Conservation (phyloP, 1,140 invertebrate species). For the Lepidurus apus region DNA sequence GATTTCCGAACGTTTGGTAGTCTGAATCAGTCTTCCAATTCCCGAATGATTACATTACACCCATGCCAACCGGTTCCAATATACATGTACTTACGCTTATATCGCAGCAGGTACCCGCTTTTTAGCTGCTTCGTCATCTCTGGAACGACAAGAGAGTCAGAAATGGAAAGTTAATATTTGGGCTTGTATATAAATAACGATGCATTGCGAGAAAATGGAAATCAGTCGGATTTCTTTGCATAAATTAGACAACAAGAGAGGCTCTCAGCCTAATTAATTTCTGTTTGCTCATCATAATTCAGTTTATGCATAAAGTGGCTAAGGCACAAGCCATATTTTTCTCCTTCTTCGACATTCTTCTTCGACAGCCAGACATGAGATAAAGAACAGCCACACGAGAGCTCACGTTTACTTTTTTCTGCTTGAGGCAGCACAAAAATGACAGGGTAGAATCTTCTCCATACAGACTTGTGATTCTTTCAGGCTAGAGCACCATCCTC, state of each 20-base stretch:
- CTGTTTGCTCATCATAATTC: neutral
- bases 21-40: too few species aligned
- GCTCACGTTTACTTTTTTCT: neutral
- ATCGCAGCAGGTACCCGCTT: slow-evolving; percentile 31
- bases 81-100: slow-evolving; percentile 31
- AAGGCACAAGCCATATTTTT: neutral
- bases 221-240: slow-evolving; percentile 4
- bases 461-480: neutral
- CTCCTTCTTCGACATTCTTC: slow-evolving; percentile 1
- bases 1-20: too few species aligned
- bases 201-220: neutral
- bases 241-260: neutral
- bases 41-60: neutral
- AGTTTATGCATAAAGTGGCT: neutral
- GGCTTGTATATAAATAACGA: neutral
- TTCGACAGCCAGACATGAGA: neutral
- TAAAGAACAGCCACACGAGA: neutral
- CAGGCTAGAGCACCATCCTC: neutral
- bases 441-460: neutral
- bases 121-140: slow-evolving; percentile 33
- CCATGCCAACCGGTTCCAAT: neutral
- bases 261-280: slow-evolving; percentile 3
- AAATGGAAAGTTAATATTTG: slow-evolving; percentile 1
- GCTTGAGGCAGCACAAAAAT: neutral
- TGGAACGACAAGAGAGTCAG: slow-evolving; percentile 21